phyloP scores from a whole-genome alignment of 1,140 invertebrate genomes.

The Drosophila aff. region DNA sequence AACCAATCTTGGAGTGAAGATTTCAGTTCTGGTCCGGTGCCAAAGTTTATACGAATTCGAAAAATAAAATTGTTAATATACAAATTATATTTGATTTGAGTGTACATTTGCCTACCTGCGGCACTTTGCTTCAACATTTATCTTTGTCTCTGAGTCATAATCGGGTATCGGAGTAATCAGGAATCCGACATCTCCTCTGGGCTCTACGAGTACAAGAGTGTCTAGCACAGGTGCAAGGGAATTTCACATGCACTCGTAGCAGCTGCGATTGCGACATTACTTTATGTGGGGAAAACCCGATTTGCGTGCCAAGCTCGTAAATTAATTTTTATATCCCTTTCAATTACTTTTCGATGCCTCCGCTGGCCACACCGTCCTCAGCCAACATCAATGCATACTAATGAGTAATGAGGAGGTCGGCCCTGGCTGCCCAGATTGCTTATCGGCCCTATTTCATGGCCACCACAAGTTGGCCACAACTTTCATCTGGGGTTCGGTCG shows the following conservation, averaged over 20 bases:
- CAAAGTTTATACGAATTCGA: too few relatives aligned
- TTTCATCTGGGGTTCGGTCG: slow-evolving; percentile 12
- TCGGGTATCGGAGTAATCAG: neutral
- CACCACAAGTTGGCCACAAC: slow-evolving; percentile 19
- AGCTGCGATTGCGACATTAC: slow-evolving; percentile 5
- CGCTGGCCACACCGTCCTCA: neutral
- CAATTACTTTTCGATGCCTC: slow-evolving; percentile 61
- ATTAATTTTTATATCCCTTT: slow-evolving; percentile 72
- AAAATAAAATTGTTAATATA: too few relatives aligned
- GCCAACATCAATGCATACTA: slow-evolving; percentile 71
- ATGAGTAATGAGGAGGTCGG: slow-evolving; percentile 40
- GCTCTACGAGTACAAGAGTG: neutral
- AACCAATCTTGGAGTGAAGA: too few relatives aligned
- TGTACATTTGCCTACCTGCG: neutral
- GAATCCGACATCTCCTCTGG: neutral
- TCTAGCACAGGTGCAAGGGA: slow-evolving; percentile 14
- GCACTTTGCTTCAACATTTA: neutral
- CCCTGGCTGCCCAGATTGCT: slow-evolving; percentile 10
- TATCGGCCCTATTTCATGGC: slow-evolving; percentile 29
- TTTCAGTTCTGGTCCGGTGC: too few relatives aligned
- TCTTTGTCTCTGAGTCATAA: neutral
- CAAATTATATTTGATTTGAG: neutral
- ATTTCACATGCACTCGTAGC: neutral
- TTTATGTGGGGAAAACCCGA: neutral
- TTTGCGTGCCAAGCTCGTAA: slow-evolving; percentile 63